phyloP scores from a whole-genome alignment of 1,140 invertebrate genomes.

The Atopsyche davidsoni region DNA sequence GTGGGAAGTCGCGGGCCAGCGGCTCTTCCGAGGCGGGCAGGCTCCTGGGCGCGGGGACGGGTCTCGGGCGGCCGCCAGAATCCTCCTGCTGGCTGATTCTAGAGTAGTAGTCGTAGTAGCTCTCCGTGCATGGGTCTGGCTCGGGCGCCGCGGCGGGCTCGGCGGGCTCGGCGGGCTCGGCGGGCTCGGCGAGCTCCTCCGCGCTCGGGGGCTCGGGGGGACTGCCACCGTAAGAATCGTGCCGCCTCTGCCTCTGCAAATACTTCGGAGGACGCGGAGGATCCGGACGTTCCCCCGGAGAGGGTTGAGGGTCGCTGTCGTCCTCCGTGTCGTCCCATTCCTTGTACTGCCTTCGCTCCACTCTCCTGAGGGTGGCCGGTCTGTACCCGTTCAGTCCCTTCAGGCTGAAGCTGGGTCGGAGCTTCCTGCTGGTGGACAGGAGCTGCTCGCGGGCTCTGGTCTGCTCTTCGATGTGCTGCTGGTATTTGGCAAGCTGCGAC shows the following conservation, averaged over 20 bases:
- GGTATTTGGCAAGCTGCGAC: slow-evolving; percentile 54
- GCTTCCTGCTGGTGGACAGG: slow-evolving; percentile 41
- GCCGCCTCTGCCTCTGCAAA: slow-evolving; percentile 44
- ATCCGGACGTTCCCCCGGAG: slow-evolving; percentile 34
- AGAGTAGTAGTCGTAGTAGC: slow-evolving; percentile 48
- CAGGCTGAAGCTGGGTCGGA: slow-evolving; percentile 49
- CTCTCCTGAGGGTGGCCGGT: slow-evolving; percentile 49
- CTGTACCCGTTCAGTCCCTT: slow-evolving; percentile 54
- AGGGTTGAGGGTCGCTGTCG: slow-evolving; percentile 40
- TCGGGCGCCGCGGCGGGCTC: slow-evolving; percentile 36
- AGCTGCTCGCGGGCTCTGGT: slow-evolving; percentile 45
- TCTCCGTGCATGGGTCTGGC: slow-evolving; percentile 44
- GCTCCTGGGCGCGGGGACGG: slow-evolving; percentile 23
- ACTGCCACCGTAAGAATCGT: slow-evolving; percentile 38
- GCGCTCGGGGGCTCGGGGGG: slow-evolving; percentile 39
- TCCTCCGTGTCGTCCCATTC: slow-evolving; percentile 51
- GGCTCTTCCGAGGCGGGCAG: slow-evolving; percentile 2
- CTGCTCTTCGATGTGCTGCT: slow-evolving; percentile 53
- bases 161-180: not conserved
- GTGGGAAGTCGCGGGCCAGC: slow-evolving; percentile 4
- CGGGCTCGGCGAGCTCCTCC: not conserved
- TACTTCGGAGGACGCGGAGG: slow-evolving; percentile 46
- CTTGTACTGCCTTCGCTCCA: slow-evolving; percentile 47
- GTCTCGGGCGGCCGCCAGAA: slow-evolving; percentile 13
- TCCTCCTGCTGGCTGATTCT: slow-evolving; percentile 48